Evolutionary conservation across 2,888 invertebrate genomes (phyloP).

Genomic region (Stenodema calcarata): DNA sequence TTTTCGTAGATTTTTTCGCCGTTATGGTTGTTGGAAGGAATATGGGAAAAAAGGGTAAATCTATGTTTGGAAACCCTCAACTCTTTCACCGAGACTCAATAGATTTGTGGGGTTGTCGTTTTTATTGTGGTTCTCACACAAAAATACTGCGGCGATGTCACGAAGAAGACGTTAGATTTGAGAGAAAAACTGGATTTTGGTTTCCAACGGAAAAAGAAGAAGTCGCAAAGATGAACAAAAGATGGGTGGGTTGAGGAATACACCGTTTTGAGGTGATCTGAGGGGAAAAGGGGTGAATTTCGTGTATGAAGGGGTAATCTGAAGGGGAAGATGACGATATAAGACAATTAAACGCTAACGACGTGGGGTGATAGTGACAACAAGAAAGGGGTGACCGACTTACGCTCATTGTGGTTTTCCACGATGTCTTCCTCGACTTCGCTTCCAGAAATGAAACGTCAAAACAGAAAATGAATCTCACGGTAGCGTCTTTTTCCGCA

Average conservation of each 20-base stretch:
- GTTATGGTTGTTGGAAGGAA: no score
- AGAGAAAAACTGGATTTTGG: not conserved
- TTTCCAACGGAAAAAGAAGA: not conserved
- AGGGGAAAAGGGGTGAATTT: not conserved
- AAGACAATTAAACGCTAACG: not conserved
- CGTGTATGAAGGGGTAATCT: not conserved
- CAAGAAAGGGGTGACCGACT: not conserved
- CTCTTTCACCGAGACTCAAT: not conserved
- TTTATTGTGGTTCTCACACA: no score
- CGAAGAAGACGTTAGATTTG: not conserved
- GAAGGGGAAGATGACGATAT: not conserved
- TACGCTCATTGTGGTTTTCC: not conserved
- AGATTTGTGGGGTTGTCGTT: no score
- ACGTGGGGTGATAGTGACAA: not conserved
- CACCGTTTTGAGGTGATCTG: not conserved
- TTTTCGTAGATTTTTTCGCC: no score
- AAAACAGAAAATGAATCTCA: slow-evolving; percentile 26
- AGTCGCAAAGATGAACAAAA: not conserved
- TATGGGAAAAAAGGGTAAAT: no score
- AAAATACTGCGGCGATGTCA: no score
- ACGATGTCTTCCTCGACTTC: not conserved
- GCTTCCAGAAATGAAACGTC: not conserved
- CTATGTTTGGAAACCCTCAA: no score
- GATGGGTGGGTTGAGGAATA: slow-evolving; percentile 6
- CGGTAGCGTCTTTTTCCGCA: slow-evolving; percentile 12